Conservation (phyloP, 2,797 vertebrate species). For the Sarcoramphus papa region DNA sequence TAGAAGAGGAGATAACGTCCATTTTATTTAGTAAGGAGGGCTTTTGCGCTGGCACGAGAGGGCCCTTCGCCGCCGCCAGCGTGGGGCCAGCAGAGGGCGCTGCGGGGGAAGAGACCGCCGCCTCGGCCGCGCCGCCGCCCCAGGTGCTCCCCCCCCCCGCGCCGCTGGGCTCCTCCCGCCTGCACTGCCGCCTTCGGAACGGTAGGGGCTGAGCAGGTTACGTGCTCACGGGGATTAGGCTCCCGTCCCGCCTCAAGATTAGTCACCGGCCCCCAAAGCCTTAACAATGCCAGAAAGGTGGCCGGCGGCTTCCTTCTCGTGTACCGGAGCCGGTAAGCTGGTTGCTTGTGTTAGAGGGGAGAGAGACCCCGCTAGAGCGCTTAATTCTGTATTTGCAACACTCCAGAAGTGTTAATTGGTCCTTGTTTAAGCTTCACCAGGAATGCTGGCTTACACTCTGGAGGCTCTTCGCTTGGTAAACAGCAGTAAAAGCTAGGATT, state of each 20-base stretch:
- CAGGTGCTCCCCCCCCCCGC: conserved; percentile 76
- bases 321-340: neutral
- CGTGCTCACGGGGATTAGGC: neutral
- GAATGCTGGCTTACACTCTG: rapidly evolving
- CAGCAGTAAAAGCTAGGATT: neutral
- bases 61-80: conserved; percentile 73
- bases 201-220: neutral
- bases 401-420: rapidly evolving
- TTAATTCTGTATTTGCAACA: rapidly evolving
- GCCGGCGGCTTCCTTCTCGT: rapidly evolving
- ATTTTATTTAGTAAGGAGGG: conserved; percentile 86
- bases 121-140: conserved; percentile 66
- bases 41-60: conserved; percentile 64
- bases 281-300: rapidly evolving
- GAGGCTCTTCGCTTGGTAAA: neutral
- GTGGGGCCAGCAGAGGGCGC: conserved; percentile 74
- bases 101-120: conserved; percentile 68
- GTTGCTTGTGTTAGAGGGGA: neutral
- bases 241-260: rapidly evolving
- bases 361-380: neutral
- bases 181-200: neutral
- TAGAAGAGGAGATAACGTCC: conserved; percentile 91
- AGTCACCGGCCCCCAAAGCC: neutral
- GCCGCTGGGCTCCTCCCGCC: neutral
- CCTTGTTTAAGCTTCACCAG: neutral